Base-by-base conservation (phyloP, 2,797 vertebrate genomes). In the Borostomias antarcticus region DNA sequence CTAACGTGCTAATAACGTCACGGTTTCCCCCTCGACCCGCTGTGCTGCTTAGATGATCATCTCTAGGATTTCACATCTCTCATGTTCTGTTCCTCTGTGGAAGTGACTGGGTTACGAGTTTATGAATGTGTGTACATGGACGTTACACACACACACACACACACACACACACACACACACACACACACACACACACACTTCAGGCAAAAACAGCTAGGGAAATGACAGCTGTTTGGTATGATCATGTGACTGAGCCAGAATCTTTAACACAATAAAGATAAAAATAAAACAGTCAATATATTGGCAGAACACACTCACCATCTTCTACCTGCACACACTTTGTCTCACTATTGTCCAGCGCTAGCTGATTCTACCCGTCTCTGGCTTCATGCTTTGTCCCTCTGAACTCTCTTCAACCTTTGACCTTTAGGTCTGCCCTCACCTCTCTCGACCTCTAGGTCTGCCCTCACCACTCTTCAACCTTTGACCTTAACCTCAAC, bases 311-410 rank as follows among this genome's bases (percentile, higher is more conserved):
- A 28, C n/a, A 56, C 3, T 28, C 30, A 7, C 53, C 53, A 8
- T 17, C 32, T 21, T 28, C n/a, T 17, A 43, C 40, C 40, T 43
- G 15, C 9, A 35, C 21, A 37, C 56, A 35, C 32, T 26, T 11
- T 59, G 17, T n/a, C 53, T n/a, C 59, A 54, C 56, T 47, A 64
- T 61, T 61, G 62, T 65, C 58, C 33, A 82, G 78, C 69, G 67
- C 79, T 85, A 73, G 67, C 79, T 85, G 75, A 77, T 58, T 79
- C 9, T 45, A 77, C 47, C 35, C 73, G 73, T 82, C 52, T 62
- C 57, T 80, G 81, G 74, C 75, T 73, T 85, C 54, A 69, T 58
- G 69, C 74, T 70, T 74, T 17, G 74, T 74, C 73, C 64, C 64
- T 74, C 75, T 68, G 64, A 72, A 73, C 64, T n/a, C 70, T 75